Percentiles rank a stretch among this genome's conserved stretches.
Conservation (phyloP, 2,113 vertebrate genomes). For the Triplophysa siluroides region DNA sequence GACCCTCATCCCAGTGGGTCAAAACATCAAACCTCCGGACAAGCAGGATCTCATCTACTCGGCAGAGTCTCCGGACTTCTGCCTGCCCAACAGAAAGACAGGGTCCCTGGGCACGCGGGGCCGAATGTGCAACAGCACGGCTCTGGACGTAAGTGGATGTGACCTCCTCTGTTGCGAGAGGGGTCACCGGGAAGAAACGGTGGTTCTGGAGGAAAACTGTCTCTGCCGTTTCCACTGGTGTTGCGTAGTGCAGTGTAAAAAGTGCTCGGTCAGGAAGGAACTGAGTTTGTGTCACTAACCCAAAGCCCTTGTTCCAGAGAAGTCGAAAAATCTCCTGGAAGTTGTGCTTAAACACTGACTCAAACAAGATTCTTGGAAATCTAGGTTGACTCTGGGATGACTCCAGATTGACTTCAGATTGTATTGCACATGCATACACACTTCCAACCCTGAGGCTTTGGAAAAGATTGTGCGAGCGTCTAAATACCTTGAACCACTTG, state of each 20-base stretch:
- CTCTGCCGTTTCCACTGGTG: conserved; percentile 98
- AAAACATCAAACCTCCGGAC: conserved; percentile 90
- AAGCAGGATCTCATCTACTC: conserved; percentile 94
- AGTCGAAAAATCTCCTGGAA: neutral
- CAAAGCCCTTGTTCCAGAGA: neutral
- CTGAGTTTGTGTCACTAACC: conserved; percentile 88
- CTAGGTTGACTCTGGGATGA: conserved; percentile 4
- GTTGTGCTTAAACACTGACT: neutral
- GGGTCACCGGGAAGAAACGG: conserved; percentile 86
- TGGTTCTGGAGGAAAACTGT: conserved; percentile 94
- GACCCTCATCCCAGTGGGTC: conserved; percentile 89
- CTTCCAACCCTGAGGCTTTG: conserved; percentile 20
- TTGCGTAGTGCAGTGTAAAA: conserved; percentile 95
- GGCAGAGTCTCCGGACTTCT: conserved; percentile 94
- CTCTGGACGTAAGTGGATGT: conserved; percentile 92
- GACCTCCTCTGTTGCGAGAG: conserved; percentile 94
- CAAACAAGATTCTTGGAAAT: neutral
- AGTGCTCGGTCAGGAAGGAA: conserved; percentile 90
- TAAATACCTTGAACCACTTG: neutral
- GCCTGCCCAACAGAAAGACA: conserved; percentile 89
- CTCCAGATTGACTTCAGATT: conserved; percentile 2
- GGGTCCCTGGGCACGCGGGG: conserved; percentile 91
- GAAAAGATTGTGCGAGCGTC: neutral
- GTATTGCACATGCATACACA: conserved; percentile 1
- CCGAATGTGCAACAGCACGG: conserved; percentile 91